Percentiles rank a stretch among this genome's conserved stretches.
Conservation (phyloP, 2,113 vertebrate species). For the Orientallactaga bullata region DNA sequence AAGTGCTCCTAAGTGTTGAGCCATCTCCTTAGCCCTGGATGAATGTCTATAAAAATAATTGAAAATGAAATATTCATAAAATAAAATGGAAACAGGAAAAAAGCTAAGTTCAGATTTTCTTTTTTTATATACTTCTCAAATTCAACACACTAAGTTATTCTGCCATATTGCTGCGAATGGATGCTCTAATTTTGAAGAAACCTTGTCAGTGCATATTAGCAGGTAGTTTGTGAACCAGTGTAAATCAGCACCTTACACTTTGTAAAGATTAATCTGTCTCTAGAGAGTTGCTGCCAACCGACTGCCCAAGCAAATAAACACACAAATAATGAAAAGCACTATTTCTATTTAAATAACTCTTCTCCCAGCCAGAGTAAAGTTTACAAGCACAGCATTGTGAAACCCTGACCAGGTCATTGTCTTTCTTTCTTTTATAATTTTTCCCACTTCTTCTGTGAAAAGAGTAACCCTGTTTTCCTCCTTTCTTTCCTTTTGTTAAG, state of each 20-base stretch:
- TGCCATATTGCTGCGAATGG: not conserved
- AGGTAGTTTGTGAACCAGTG: not conserved
- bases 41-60: too few species aligned
- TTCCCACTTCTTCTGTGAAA: not conserved
- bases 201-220: not conserved
- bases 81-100: not conserved
- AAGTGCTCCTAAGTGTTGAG: too few species aligned
- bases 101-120: not conserved
- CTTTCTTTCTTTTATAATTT: not conserved
- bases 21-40: too few species aligned
- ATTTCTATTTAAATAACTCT: not conserved
- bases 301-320: not conserved
- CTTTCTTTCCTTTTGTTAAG: not conserved
- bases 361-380: not conserved
- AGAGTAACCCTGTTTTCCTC: not conserved
- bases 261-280: not conserved
- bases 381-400: not conserved
- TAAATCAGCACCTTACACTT: not conserved
- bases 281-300: not conserved
- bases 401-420: not conserved
- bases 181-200: constrained; percentile 26
- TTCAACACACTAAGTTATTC: constrained; percentile 4
- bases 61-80: constrained; percentile 5
- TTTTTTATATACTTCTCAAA: not conserved
- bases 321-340: not conserved